phyloP scores from a whole-genome alignment of 2,797 vertebrate genomes.

The Monodelphis domestica region DNA sequence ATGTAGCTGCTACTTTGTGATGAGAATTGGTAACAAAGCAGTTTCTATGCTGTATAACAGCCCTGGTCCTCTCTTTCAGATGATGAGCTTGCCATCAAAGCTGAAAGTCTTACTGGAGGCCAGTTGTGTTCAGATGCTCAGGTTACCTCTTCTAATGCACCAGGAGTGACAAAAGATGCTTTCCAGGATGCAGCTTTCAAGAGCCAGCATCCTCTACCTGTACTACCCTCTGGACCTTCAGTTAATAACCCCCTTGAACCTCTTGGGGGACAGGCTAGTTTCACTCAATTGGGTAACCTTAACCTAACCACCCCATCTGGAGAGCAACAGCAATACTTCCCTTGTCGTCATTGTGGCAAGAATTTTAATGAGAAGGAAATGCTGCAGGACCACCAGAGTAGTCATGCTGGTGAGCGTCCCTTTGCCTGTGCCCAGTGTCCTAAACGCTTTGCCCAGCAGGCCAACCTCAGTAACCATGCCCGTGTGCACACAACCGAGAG shows the following conservation, averaged over 20 bases:
- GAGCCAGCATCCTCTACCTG: constrained; percentile 59
- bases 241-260: constrained; percentile 61
- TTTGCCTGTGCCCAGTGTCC: constrained; percentile 76
- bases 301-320: constrained; percentile 47
- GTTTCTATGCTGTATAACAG: background rate
- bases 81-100: constrained; percentile 73
- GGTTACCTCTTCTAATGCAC: constrained; percentile 23
- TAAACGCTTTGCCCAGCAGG: constrained; percentile 84
- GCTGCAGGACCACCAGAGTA: constrained; percentile 80
- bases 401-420: constrained; percentile 68
- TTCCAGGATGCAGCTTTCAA: constrained; percentile 72
- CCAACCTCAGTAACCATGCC: constrained; percentile 85
- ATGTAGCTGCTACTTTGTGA: background rate
- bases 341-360: constrained; percentile 85
- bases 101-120: constrained; percentile 60
- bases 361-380: constrained; percentile 87
- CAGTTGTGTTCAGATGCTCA: constrained; percentile 67
- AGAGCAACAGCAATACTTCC: constrained; percentile 78
- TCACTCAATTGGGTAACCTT: constrained; percentile 73
- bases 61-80: constrained; percentile 67
- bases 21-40: background rate
- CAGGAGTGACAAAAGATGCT: constrained; percentile 58
- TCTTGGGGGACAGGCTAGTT: constrained; percentile 71
- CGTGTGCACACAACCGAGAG: constrained; percentile 80
- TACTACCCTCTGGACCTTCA: constrained; percentile 57